phyloP scores from a whole-genome alignment of 2,113 vertebrate genomes.

The Tamias sibiricus region DNA sequence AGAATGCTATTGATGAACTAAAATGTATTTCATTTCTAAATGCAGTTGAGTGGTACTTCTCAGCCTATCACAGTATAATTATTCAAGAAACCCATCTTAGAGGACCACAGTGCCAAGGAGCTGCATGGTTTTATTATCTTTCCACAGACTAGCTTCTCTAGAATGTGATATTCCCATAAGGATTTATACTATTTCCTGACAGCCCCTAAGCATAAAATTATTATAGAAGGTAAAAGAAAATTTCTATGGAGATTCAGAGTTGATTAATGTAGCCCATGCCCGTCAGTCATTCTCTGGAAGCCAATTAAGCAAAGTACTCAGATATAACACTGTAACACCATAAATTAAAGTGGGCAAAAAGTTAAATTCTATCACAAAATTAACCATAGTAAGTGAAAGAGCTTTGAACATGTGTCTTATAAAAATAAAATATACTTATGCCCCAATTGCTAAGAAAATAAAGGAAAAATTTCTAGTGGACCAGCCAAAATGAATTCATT shows the following conservation, averaged over 20 bases:
- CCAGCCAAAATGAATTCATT: slow-evolving; percentile 11
- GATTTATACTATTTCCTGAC: slow-evolving; percentile 78
- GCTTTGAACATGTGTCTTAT: slow-evolving; percentile 26
- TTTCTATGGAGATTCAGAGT: slow-evolving; percentile 81
- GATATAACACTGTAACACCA: slow-evolving; percentile 63
- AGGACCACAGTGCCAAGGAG: slow-evolving; percentile 58
- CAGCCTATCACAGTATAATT: slow-evolving; percentile 70
- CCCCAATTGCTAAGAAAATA: slow-evolving; percentile 45
- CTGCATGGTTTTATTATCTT: slow-evolving; percentile 79
- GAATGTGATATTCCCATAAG: slow-evolving; percentile 78
- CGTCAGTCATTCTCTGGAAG: slow-evolving; percentile 81
- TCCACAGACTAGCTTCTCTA: slow-evolving; percentile 73
- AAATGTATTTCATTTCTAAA: slow-evolving; percentile 61
- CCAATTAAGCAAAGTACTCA: slow-evolving; percentile 84
- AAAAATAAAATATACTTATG: slow-evolving; percentile 57
- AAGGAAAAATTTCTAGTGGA: slow-evolving; percentile 20
- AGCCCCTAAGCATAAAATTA: slow-evolving; percentile 80
- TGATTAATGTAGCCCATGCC: slow-evolving; percentile 83
- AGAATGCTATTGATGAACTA: slow-evolving; percentile 20
- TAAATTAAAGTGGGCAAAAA: slow-evolving; percentile 79
- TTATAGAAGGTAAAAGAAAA: slow-evolving; percentile 82
- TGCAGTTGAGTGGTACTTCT: slow-evolving; percentile 23
- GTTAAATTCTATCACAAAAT: slow-evolving; percentile 74
- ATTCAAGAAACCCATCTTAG: slow-evolving; percentile 62
- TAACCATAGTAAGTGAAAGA: slow-evolving; percentile 17